A percentile compares a stretch with the other conserved stretches of the same genome.
phyloP scores from a whole-genome alignment of 2,797 vertebrate genomes.

The Psittacula echo region DNA sequence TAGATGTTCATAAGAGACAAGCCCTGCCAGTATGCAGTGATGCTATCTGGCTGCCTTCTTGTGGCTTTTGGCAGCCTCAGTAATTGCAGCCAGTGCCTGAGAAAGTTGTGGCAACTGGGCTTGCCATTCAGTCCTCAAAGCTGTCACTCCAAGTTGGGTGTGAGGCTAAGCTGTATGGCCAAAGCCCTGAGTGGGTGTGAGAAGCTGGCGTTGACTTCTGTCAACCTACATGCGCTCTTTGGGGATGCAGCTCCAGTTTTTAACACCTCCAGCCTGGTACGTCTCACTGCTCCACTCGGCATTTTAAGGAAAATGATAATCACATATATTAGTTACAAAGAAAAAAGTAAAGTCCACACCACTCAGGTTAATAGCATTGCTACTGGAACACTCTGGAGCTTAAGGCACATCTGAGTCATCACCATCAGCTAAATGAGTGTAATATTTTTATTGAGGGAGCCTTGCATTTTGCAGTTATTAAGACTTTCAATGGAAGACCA shows the following conservation, averaged over 20 bases:
- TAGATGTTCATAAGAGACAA: neutral
- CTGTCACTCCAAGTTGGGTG: neutral
- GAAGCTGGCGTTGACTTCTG: neutral
- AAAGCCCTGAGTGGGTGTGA: neutral
- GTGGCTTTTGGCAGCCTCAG: slow-evolving; percentile 16
- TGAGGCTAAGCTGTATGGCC: neutral
- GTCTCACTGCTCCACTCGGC: neutral
- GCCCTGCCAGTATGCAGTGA: neutral
- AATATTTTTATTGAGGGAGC: neutral
- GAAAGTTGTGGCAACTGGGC: neutral
- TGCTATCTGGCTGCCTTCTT: slow-evolving; percentile 2
- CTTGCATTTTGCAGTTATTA: neutral
- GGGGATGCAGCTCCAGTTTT: neutral
- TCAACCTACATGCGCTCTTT: neutral
- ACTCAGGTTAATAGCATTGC: neutral
- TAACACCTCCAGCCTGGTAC: neutral
- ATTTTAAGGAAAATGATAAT: slow-evolving; percentile 22
- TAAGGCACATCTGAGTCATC: neutral
- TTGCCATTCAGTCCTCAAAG: fast-evolving
- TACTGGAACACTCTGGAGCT: neutral
- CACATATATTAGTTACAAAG: neutral
- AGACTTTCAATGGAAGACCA: neutral
- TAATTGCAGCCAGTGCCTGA: neutral
- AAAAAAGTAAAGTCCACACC: slow-evolving; percentile 16
- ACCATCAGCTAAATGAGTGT: neutral